phyloP scores from a whole-genome alignment of 1,140 invertebrate species.

The Chrysopa pallens region DNA sequence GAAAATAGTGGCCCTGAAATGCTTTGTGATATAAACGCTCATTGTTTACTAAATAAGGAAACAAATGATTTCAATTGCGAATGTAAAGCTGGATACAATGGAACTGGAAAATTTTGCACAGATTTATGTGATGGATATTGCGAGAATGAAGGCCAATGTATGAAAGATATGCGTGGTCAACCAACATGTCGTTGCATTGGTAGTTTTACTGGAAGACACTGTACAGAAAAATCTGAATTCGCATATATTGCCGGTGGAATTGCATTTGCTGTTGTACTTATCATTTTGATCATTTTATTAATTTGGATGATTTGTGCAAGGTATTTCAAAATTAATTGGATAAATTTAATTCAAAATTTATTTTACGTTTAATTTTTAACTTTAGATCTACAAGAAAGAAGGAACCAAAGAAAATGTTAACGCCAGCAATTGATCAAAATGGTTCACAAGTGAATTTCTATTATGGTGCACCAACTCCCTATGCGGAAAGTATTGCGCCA shows the following conservation, averaged over 20 bases:
- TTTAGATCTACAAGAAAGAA: slow-evolving; percentile 56
- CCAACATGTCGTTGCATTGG: slow-evolving; percentile 77
- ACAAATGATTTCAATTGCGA: slow-evolving; percentile 80
- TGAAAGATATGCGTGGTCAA: slow-evolving; percentile 65
- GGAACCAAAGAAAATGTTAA: slow-evolving; percentile 74
- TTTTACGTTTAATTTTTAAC: slow-evolving; percentile 6
- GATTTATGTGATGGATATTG: slow-evolving; percentile 80
- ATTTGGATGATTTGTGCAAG: slow-evolving; percentile 96
- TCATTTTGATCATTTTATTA: slow-evolving; percentile 78
- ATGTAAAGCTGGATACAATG: slow-evolving; percentile 87
- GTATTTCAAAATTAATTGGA: slow-evolving; percentile 21
- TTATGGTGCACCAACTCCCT: slow-evolving; percentile 79
- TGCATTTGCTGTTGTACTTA: slow-evolving; percentile 75
- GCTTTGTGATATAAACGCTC: slow-evolving; percentile 75
- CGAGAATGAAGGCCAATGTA: slow-evolving; percentile 79
- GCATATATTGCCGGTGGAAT: slow-evolving; percentile 88
- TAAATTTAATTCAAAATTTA: slow-evolving; percentile 1
- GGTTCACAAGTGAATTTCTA: slow-evolving; percentile 92
- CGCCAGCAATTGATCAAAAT: slow-evolving; percentile 70
- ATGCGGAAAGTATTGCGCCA: slow-evolving; percentile 85
- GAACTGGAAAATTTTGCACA: slow-evolving; percentile 61
- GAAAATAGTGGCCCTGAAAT: slow-evolving; percentile 66
- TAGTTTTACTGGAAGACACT: slow-evolving; percentile 82
- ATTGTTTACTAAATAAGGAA: slow-evolving; percentile 70
- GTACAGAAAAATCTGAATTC: slow-evolving; percentile 81